Percentiles rank a stretch among this genome's conserved stretches.
Evolutionary conservation across 1,140 invertebrate species (phyloP).

Genomic region (Parasteatoda tepidariorum): DNA sequence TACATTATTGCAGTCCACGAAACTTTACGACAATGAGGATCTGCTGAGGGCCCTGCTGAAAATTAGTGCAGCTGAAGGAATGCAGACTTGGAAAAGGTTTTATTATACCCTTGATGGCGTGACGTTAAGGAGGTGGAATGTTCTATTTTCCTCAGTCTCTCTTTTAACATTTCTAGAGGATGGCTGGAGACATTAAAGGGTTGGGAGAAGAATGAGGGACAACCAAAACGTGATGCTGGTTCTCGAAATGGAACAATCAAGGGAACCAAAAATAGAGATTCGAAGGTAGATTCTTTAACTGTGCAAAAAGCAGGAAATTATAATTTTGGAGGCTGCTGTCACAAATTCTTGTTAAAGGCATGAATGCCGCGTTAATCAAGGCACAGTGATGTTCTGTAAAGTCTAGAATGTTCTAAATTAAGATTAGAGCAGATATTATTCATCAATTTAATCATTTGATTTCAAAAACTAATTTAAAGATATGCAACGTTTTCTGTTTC

Average conservation of each 20-base stretch:
- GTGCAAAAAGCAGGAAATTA: too few species aligned
- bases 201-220: neutral
- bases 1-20: slow-evolving; percentile 24
- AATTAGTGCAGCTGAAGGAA: slow-evolving; percentile 34
- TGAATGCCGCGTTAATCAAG: too few species aligned
- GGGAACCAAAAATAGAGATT: too few species aligned
- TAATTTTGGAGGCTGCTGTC: too few species aligned
- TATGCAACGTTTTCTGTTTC: too few species aligned
- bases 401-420: too few species aligned
- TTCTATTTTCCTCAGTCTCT: slow-evolving; percentile 24
- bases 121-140: slow-evolving; percentile 26
- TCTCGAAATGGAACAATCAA: neutral
- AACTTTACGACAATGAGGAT: slow-evolving; percentile 48
- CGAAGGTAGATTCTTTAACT: too few species aligned
- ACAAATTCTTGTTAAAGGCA: too few species aligned
- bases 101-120: slow-evolving; percentile 37
- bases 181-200: slow-evolving; percentile 12
- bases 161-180: slow-evolving; percentile 1
- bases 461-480: too few species aligned
- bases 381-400: too few species aligned
- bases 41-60: neutral
- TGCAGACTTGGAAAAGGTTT: slow-evolving; percentile 29
- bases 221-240: neutral
- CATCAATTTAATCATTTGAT: too few species aligned
- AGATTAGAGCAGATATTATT: too few species aligned